Evolutionary conservation across 2,113 vertebrate genomes (phyloP).

Genomic region (Polypterus bichir): DNA sequence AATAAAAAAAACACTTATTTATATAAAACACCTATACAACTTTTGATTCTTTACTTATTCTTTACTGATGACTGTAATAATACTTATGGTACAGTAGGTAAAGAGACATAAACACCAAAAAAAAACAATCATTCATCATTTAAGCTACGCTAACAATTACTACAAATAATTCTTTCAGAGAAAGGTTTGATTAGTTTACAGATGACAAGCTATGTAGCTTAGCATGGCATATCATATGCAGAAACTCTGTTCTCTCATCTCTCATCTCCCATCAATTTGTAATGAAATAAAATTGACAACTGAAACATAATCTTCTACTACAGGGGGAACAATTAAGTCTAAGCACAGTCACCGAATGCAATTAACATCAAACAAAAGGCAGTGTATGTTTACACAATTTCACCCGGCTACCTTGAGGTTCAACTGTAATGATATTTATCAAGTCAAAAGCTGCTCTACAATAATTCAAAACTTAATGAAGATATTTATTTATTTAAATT

Average conservation of each 20-base stretch:
- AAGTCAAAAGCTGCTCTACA: too few species aligned
- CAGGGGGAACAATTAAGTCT: conserved; percentile 4
- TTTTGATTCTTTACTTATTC: too few species aligned
- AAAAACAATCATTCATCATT: too few species aligned
- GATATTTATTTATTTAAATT: too few species aligned
- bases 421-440: not conserved
- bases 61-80: too few species aligned
- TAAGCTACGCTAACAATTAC: too few species aligned
- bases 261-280: not conserved
- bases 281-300: conserved; percentile 14
- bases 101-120: too few species aligned
- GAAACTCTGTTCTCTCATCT: conserved; percentile 10
- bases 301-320: conserved; percentile 4
- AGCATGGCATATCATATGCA: not conserved
- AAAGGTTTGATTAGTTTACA: not conserved
- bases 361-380: not conserved
- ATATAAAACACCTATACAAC: too few species aligned
- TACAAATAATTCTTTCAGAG: not conserved
- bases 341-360: conserved; percentile 10
- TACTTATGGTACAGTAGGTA: too few species aligned
- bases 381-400: conserved; percentile 6
- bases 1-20: too few species aligned
- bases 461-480: too few species aligned
- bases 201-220: not conserved
- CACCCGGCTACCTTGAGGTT: not conserved